These are phyloP conservation scores for Champsocephalus gunnari DNA, from an alignment of 2,797 vertebrate species.

Conservation along the genomic window DNA sequence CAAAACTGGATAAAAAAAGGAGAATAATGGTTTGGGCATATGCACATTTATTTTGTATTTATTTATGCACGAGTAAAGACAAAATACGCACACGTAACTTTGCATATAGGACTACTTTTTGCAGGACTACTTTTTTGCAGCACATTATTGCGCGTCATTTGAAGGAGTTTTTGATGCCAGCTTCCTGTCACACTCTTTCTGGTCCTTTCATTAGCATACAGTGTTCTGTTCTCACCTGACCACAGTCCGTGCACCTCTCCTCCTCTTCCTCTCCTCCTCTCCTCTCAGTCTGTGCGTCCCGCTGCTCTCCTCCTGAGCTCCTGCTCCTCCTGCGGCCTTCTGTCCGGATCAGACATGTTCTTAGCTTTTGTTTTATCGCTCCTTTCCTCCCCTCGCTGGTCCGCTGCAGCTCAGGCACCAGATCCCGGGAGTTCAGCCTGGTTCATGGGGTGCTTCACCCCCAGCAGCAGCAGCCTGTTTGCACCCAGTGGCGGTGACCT, in stretches of 20 bases:
- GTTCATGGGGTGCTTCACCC: slow-evolving; percentile 57
- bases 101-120: neutral
- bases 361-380: neutral
- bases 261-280: neutral
- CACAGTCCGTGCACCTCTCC: slow-evolving; percentile 19
- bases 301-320: neutral
- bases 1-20: neutral
- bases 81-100: neutral
- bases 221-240: slow-evolving; percentile 18
- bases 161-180: neutral
- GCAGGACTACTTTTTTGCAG: neutral
- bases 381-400: neutral
- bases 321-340: slow-evolving; percentile 29
- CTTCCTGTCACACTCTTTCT: slow-evolving; percentile 12
- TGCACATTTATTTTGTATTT: neutral
- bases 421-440: slow-evolving; percentile 33
- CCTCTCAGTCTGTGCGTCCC: neutral
- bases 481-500: slow-evolving; percentile 46
- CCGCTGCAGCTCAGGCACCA: slow-evolving; percentile 5
- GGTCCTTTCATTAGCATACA: slow-evolving; percentile 66
- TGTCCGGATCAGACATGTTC: slow-evolving; percentile 36
- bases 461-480: slow-evolving; percentile 3
- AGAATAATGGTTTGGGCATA: neutral
- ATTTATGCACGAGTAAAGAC: neutral
- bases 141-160: neutral